Evolutionary conservation across 2,888 invertebrate genomes (phyloP).

Genomic region (Helobdella robusta): DNA sequence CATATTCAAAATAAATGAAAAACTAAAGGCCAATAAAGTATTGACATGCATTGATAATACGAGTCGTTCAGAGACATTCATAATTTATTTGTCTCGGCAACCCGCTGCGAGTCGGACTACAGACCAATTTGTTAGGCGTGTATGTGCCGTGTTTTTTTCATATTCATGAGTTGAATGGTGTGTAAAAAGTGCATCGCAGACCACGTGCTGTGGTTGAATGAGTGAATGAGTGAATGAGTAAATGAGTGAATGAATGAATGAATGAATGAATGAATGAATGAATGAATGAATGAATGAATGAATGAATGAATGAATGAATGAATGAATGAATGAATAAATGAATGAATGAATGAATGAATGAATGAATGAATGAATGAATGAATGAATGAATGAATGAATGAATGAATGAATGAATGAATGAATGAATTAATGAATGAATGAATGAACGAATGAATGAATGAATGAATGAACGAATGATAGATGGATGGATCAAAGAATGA

Average conservation of each 20-base stretch:
- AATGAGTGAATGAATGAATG: background rate
- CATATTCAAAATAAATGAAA: no score
- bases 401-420: background rate
- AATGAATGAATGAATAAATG: background rate
- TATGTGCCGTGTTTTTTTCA: no score
- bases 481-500: background rate
- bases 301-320: background rate
- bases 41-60: no score
- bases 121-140: no score
- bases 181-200: background rate
- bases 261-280: constrained; percentile 3
- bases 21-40: no score
- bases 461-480: constrained; percentile 3
- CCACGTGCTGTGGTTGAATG: background rate
- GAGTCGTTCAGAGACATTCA: no score
- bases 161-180: no score
- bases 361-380: background rate
- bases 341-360: background rate
- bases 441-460: constrained; percentile 3
- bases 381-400: background rate
- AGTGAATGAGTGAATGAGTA: background rate
- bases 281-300: background rate
- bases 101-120: no score
- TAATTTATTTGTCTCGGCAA: no score
- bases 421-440: background rate